Evolutionary conservation across 2,797 vertebrate species (phyloP).

Genomic region (Rallus crepitans): DNA sequence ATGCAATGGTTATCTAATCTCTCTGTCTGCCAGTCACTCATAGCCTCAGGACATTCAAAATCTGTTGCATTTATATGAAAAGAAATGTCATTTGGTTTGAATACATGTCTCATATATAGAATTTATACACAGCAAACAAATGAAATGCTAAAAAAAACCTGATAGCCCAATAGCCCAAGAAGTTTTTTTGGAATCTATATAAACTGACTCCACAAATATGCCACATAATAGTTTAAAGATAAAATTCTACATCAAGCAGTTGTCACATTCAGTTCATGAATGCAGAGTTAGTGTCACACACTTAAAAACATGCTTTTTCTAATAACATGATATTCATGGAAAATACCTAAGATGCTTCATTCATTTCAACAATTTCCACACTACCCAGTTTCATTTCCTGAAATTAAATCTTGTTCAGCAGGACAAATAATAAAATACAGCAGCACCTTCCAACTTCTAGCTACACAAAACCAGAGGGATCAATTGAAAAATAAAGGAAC

Average conservation of each 20-base stretch:
- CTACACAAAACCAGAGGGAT: not conserved
- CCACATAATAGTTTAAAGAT: not conserved
- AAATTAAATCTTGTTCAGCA: not conserved
- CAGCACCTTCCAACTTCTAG: not conserved
- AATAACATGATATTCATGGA: not conserved
- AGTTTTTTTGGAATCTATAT: not conserved
- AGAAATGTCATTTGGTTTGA: constrained; percentile 7
- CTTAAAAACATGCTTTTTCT: not conserved
- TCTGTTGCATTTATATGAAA: not conserved
- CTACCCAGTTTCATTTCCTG: not conserved
- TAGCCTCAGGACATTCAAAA: constrained; percentile 16
- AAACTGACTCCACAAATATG: not conserved
- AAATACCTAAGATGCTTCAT: not conserved
- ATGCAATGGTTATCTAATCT: not conserved
- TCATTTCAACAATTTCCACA: not conserved
- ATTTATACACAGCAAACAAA: constrained; percentile 9
- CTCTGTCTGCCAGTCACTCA: not conserved
- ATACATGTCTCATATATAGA: not conserved
- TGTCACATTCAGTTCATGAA: not conserved
- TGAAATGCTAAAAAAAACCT: not conserved
- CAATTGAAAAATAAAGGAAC: not conserved
- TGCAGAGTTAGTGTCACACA: not conserved
- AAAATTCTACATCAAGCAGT: not conserved
- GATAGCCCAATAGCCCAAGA: not conserved
- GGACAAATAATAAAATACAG: not conserved